Evolutionary conservation across 1,140 invertebrate genomes (phyloP).

Genomic region (Caenorhabditis inopinata): DNA sequence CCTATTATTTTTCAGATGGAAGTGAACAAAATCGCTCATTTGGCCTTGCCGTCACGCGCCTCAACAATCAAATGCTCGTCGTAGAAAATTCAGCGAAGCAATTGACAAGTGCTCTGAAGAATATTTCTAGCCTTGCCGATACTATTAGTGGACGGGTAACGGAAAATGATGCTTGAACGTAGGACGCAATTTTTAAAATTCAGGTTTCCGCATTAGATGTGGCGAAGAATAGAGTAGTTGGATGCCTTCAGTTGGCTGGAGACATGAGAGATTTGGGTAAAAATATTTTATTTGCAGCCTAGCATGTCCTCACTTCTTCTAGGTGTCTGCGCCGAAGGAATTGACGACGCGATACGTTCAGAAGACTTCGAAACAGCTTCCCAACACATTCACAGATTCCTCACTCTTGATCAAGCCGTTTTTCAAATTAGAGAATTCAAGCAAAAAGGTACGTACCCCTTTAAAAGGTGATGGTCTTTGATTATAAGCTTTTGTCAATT

Average conservation of each 20-base stretch:
- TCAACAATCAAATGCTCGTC: slow-evolving; percentile 53
- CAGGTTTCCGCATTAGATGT: slow-evolving; percentile 88
- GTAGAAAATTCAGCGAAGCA: slow-evolving; percentile 54
- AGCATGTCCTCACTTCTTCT: not conserved
- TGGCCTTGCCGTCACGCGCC: slow-evolving; percentile 57
- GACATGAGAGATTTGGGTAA: slow-evolving; percentile 92
- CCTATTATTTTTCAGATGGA: slow-evolving; percentile 44
- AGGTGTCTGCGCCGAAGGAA: slow-evolving; percentile 81
- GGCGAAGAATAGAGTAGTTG: slow-evolving; percentile 87
- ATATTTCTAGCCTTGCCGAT: slow-evolving; percentile 59
- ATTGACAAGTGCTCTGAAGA: slow-evolving; percentile 53
- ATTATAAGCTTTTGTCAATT: not conserved
- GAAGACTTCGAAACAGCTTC: slow-evolving; percentile 83
- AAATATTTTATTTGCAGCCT: not conserved
- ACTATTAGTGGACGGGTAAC: slow-evolving; percentile 56
- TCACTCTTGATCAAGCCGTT: slow-evolving; percentile 88
- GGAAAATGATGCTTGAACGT: no score
- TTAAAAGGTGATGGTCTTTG: not conserved
- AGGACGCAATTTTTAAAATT: no score
- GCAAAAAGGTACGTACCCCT: slow-evolving; percentile 10
- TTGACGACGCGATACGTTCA: slow-evolving; percentile 83
- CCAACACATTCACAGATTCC: slow-evolving; percentile 87
- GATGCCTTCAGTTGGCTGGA: slow-evolving; percentile 89
- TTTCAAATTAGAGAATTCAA: slow-evolving; percentile 71
- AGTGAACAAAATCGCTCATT: slow-evolving; percentile 48